These are phyloP conservation scores for Menidia menidia DNA, from an alignment of 2,797 vertebrate species.

Conservation along the genomic window DNA sequence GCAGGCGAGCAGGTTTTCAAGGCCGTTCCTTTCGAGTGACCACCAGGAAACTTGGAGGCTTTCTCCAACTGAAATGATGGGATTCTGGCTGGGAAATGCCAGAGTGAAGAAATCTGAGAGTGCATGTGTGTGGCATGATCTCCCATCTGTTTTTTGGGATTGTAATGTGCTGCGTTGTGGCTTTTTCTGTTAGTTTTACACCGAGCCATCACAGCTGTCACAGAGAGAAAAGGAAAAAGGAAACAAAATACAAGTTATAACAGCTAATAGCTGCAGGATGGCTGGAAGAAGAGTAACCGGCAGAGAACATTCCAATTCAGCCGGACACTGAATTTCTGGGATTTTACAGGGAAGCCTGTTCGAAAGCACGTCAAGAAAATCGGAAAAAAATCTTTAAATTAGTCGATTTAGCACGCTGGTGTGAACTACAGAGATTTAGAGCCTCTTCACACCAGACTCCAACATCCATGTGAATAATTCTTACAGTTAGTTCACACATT, in stretches of 20 bases:
- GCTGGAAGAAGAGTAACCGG: slow-evolving; percentile 6
- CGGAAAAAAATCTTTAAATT: not conserved
- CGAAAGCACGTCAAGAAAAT: slow-evolving; percentile 1
- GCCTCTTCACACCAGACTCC: slow-evolving; percentile 13
- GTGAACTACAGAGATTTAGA: slow-evolving; percentile 18
- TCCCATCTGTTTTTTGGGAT: slow-evolving; percentile 64
- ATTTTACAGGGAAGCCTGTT: slow-evolving; percentile 6
- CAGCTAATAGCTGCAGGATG: slow-evolving; percentile 9
- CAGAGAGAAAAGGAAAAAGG: slow-evolving; percentile 22
- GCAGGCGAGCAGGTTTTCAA: slow-evolving; percentile 29
- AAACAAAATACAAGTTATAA: slow-evolving; percentile 12
- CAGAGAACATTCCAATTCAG: slow-evolving; percentile 28
- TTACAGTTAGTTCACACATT: slow-evolving; percentile 32
- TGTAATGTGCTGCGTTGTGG: slow-evolving; percentile 56
- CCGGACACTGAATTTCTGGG: not conserved
- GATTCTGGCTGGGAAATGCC: slow-evolving; percentile 33
- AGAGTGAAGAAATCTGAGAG: slow-evolving; percentile 34
- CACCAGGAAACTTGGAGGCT: slow-evolving; percentile 30
- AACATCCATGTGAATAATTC: slow-evolving; percentile 28
- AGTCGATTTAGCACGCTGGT: slow-evolving; percentile 6
- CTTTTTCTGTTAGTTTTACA: slow-evolving; percentile 52
- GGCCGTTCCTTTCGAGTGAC: slow-evolving; percentile 25
- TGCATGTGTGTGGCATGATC: slow-evolving; percentile 64
- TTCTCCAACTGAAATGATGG: slow-evolving; percentile 28
- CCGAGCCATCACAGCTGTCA: slow-evolving; percentile 65